Conservation (phyloP, 2,113 vertebrate genomes). For the Notarius lentiginosus region DNA sequence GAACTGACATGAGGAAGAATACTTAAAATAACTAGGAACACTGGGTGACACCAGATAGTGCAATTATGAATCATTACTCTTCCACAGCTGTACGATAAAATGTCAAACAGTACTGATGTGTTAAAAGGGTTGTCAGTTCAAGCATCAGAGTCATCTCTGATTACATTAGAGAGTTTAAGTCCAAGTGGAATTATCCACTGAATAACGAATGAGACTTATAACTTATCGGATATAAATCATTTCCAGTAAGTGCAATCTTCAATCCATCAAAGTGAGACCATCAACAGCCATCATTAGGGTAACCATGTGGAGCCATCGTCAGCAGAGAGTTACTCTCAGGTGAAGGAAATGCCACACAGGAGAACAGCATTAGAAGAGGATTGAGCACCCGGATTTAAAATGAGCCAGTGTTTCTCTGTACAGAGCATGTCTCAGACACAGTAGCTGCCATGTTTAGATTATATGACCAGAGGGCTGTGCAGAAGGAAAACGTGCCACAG, state of each 20-base stretch:
- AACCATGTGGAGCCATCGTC: not conserved
- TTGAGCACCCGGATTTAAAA: not conserved
- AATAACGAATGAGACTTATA: not conserved
- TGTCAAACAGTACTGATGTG: not conserved
- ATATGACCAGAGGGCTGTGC: not conserved
- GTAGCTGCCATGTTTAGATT: not conserved
- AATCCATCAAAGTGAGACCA: not conserved
- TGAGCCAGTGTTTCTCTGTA: not conserved
- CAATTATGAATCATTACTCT: not conserved
- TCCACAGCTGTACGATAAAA: not conserved
- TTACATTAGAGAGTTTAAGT: not conserved
- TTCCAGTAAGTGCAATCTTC: not conserved
- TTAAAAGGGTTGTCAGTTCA: not conserved
- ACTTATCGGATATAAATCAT: not conserved
- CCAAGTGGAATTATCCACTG: not conserved
- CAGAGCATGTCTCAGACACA: not conserved
- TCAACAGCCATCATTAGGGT: not conserved
- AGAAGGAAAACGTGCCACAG: not conserved
- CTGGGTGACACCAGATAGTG: no score
- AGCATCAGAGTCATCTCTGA: not conserved
- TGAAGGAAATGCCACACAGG: not conserved
- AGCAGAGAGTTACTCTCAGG: not conserved
- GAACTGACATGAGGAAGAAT: not conserved
- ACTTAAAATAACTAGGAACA: no score
- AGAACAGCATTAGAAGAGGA: not conserved